A percentile compares a stretch with the other conserved stretches of the same genome.
phyloP scores from a whole-genome alignment of 2,888 invertebrate genomes.

The Saturnia pavonia region DNA sequence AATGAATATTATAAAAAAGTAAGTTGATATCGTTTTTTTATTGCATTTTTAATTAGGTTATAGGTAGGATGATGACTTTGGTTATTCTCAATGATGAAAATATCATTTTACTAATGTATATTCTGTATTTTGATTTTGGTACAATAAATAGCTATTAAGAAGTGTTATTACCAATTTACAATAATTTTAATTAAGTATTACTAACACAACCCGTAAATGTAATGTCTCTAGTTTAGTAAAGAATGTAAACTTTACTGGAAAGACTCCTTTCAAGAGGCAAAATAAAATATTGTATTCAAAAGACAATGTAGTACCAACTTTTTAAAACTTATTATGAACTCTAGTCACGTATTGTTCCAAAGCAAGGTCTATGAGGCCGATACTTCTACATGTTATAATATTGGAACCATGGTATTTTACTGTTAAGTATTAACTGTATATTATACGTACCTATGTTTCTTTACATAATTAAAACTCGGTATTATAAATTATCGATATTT shows the following conservation, averaged over 20 bases:
- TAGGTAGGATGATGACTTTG: too few species aligned
- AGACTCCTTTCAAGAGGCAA: slow-evolving; percentile 22
- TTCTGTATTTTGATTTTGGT: too few species aligned
- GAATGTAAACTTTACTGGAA: not conserved
- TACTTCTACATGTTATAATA: slow-evolving; percentile 64
- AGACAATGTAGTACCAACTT: slow-evolving; percentile 42
- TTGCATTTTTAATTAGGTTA: too few species aligned
- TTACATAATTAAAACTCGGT: not conserved
- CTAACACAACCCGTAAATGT: not conserved
- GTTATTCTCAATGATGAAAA: too few species aligned
- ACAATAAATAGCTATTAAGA: not conserved
- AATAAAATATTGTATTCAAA: slow-evolving; percentile 42
- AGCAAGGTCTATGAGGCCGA: slow-evolving; percentile 63
- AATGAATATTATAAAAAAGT: too few species aligned
- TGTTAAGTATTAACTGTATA: slow-evolving; percentile 45
- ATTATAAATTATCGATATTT: not conserved
- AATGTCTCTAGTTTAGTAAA: not conserved
- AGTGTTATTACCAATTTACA: not conserved
- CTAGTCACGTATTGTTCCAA: slow-evolving; percentile 65
- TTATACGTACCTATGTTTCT: not conserved
- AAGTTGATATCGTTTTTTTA: too few species aligned
- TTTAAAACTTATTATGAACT: slow-evolving; percentile 50
- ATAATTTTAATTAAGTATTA: not conserved
- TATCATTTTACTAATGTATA: too few species aligned
- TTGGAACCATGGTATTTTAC: slow-evolving; percentile 56